Evolutionary conservation across 2,888 invertebrate genomes (phyloP), one percentile per base, ranked within the genome.

Genomic region (Cephus spinipes): DNA sequence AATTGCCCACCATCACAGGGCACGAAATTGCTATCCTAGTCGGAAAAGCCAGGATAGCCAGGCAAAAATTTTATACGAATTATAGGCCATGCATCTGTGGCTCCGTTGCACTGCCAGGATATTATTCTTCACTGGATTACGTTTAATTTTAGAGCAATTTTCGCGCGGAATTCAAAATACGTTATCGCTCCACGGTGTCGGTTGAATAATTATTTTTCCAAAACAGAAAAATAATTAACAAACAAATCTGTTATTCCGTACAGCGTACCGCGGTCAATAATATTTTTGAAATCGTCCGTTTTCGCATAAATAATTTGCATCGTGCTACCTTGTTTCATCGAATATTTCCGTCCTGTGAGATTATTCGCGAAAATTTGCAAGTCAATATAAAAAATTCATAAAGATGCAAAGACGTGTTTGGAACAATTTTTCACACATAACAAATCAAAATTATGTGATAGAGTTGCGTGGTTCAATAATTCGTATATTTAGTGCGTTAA

Each of bases 21-120:
- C 31, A 74, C 71, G 73, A 82, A 79, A 82, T 82, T 82, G 80
- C 80, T 23, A 55, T 55, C 23, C 55, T 23, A 55, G 55, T 15
- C 55, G 55, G 55, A 23, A 23, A 55, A 55, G 40, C 15, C 15
- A 40, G 40, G 15, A 36, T 36, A 12, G 40, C 40, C 40, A 1
- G 40, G 23, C 9, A 55, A 55, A 55, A 55, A 55, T 55, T 55
- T 1, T 55, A 55, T 55, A 55, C 55, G 55, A 55, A 55, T 55
- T 55, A 55, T 55, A 55, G 55, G 23, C 55, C 55, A 55, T 55
- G 55, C 55, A 55, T 55, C 55, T 55, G 55, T 9, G 23, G 9
- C 55, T 15, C 23, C 23, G 55, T 55, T 23, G 23, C 55, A 55
- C 55, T 23, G 55, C 23, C 55, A 55, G 55, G 55, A 23, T 55